Percentiles rank a stretch among this genome's conserved stretches.
phyloP scores from a whole-genome alignment of 2,113 vertebrate genomes.

The Poicephalus gulielmi region DNA sequence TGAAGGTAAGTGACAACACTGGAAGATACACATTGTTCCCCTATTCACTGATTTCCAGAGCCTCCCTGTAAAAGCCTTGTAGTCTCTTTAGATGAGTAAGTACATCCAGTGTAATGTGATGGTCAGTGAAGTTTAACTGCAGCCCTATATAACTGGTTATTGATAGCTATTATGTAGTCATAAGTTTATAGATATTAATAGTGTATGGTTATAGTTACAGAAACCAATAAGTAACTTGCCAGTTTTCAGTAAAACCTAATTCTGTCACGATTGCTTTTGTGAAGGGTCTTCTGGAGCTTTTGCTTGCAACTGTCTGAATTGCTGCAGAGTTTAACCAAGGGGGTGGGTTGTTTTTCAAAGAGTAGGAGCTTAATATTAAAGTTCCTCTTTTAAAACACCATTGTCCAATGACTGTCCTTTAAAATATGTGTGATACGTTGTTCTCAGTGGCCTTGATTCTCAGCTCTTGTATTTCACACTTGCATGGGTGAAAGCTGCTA shows the following conservation, averaged over 20 bases:
- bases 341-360: not conserved
- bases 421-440: not conserved
- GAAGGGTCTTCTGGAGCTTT: not conserved
- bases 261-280: not conserved
- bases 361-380: not conserved
- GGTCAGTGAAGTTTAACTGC: not conserved
- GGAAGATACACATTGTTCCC: not conserved
- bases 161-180: not conserved
- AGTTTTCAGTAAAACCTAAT: not conserved
- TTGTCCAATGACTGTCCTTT: not conserved
- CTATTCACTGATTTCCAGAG: not conserved
- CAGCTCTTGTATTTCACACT: not conserved
- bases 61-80: not conserved
- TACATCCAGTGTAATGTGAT: not conserved
- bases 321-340: not conserved
- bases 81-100: not conserved
- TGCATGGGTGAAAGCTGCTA: not conserved
- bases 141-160: not conserved
- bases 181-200: not conserved
- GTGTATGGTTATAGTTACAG: not conserved
- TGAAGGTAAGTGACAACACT: slow-evolving; percentile 77
- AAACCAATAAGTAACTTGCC: not conserved
- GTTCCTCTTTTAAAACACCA: not conserved
- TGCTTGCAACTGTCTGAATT: not conserved
- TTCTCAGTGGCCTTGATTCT: not conserved